A percentile compares a stretch with the other conserved stretches of the same genome.
Conservation (phyloP, 2,888 invertebrate species). For the Unio delphinus region DNA sequence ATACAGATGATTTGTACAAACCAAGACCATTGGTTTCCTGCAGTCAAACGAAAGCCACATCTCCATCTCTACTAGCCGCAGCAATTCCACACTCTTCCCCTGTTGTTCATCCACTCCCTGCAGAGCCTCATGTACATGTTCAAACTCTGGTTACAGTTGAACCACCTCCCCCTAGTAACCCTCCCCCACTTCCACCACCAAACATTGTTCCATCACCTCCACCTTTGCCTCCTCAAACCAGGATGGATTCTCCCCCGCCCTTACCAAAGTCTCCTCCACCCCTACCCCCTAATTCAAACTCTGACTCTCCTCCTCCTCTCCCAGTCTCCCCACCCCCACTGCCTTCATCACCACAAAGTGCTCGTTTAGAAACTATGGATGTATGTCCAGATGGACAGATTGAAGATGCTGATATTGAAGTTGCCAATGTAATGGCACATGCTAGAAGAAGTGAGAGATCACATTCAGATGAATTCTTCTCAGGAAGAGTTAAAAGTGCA, state of each 20-base stretch:
- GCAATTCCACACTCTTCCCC: too few species aligned
- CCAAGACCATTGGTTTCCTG: conserved; percentile 70
- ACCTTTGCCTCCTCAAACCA: conserved; percentile 21
- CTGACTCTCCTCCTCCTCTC: conserved; percentile 2
- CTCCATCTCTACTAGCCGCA: too few species aligned
- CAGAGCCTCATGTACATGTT: too few species aligned
- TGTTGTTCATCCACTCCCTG: too few species aligned
- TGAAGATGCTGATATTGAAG: too few species aligned
- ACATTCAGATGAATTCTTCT: too few species aligned
- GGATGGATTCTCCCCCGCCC: conserved; percentile 20
- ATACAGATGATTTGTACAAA: conserved; percentile 82
- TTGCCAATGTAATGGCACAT: too few species aligned
- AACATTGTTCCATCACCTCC: neutral
- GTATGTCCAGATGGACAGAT: neutral
- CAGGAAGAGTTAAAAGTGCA: too few species aligned
- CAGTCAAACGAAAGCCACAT: neutral
- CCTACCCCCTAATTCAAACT: neutral
- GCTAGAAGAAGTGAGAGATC: too few species aligned
- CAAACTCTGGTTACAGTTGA: neutral
- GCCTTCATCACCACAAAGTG: neutral
- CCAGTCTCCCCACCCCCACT: neutral
- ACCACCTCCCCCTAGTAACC: neutral
- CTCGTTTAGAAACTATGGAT: neutral
- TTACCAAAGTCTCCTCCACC: conserved; percentile 7
- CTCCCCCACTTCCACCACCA: neutral